Conservation (phyloP, 2,888 invertebrate species). For the Seira ritae region DNA sequence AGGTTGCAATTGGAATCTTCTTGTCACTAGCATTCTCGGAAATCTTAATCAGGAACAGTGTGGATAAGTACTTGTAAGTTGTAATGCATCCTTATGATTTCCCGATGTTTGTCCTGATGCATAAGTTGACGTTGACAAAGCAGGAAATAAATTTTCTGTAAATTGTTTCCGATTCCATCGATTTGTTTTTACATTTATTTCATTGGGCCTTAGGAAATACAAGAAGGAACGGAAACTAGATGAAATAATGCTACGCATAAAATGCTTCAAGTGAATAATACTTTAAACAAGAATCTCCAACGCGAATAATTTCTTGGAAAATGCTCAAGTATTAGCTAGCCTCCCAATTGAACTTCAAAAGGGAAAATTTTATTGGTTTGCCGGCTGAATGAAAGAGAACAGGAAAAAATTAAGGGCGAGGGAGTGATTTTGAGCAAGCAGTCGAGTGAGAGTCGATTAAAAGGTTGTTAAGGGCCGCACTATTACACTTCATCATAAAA, state of each 20-base stretch:
- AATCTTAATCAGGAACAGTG: no score
- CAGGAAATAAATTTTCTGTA: no score
- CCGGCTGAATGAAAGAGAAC: slow-evolving; percentile 21
- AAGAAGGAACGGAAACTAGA: slow-evolving; percentile 1
- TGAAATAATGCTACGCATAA: slow-evolving; percentile 25
- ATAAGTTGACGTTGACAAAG: no score
- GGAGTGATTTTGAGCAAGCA: slow-evolving; percentile 55
- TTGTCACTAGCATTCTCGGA: no score
- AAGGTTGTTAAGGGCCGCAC: slow-evolving; percentile 58
- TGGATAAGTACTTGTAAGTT: no score
- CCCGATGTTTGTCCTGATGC: no score
- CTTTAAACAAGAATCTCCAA: background rate
- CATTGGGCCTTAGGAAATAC: background rate
- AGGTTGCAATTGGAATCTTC: no score
- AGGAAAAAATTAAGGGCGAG: slow-evolving; percentile 28
- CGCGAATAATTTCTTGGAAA: slow-evolving; percentile 2
- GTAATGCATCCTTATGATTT: no score
- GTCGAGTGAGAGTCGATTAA: slow-evolving; percentile 61
- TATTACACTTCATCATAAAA: slow-evolving; percentile 50
- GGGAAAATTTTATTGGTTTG: slow-evolving; percentile 9
- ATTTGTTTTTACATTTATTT: no score
- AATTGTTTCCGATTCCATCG: no score
- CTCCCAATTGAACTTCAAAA: slow-evolving; percentile 51
- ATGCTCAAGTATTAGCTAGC: slow-evolving; percentile 10
- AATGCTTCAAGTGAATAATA: background rate